Evolutionary conservation across 2,888 invertebrate genomes (phyloP).

Genomic region (Antitype chi): DNA sequence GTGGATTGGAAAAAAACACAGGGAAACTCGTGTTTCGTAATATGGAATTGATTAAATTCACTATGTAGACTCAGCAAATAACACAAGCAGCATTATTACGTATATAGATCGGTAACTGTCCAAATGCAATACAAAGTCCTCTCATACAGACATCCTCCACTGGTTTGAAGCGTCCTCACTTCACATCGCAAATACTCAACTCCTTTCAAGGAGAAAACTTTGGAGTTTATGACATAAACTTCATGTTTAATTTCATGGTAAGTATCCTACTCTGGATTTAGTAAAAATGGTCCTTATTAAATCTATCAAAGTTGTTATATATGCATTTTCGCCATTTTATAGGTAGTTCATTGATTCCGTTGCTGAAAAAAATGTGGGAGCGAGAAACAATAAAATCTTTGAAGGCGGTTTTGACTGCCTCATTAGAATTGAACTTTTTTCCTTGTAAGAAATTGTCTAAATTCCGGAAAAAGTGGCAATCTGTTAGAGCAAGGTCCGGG

Average conservation of each 20-base stretch:
- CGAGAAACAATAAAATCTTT: not conserved
- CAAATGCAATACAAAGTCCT: not conserved
- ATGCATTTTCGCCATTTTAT: not conserved
- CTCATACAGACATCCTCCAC: constrained; percentile 1
- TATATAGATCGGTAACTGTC: not conserved
- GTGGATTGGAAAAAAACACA: not conserved
- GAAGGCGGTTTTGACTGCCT: not conserved
- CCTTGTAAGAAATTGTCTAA: not conserved
- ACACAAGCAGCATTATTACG: not conserved
- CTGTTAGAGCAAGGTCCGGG: no score
- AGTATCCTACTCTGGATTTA: not conserved
- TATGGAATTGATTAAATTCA: not conserved
- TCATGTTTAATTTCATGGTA: constrained; percentile 28
- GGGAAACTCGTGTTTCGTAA: not conserved
- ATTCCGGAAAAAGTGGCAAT: no score
- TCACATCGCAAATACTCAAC: constrained; percentile 24
- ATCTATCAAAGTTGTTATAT: not conserved
- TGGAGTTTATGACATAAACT: constrained; percentile 11
- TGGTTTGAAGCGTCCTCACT: not conserved
- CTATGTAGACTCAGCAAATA: not conserved
- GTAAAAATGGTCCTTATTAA: not conserved
- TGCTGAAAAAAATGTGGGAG: not conserved
- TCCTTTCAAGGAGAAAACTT: constrained; percentile 16
- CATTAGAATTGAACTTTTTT: not conserved
- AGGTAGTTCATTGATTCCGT: no score